phyloP scores from a whole-genome alignment of 2,888 invertebrate genomes.

The Matsumyia berberina region DNA sequence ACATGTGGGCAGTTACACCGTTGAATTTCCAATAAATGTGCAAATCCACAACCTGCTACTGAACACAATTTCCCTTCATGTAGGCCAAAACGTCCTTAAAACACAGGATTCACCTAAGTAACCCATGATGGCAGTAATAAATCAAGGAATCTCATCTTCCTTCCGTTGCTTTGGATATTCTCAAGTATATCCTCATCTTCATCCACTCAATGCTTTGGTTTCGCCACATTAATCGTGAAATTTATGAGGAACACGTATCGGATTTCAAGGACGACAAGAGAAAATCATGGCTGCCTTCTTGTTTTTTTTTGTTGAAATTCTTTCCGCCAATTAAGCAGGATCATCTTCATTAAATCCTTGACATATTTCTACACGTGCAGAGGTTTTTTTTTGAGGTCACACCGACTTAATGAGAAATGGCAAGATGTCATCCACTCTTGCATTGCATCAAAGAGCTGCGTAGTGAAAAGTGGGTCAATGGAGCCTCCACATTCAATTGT shows the following conservation, averaged over 20 bases:
- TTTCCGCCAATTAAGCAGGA: conserved; percentile 29
- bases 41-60: no score
- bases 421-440: no score
- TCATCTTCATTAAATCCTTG: conserved; percentile 25
- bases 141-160: conserved; percentile 2
- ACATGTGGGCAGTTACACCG: no score
- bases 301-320: neutral
- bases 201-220: conserved; percentile 5
- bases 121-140: conserved; percentile 10
- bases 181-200: conserved; percentile 2
- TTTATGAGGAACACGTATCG: conserved; percentile 14
- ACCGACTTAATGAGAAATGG: conserved; percentile 23
- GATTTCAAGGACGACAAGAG: conserved; percentile 9
- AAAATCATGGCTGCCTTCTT: neutral
- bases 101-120: neutral
- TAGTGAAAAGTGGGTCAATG: neutral
- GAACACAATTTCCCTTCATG: neutral
- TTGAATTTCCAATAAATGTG: no score
- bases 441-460: neutral
- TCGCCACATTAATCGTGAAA: conserved; percentile 15
- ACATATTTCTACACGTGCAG: conserved; percentile 13
- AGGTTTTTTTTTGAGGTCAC: conserved; percentile 1
- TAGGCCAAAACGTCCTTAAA: neutral
- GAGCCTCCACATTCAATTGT: no score
- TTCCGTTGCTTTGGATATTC: neutral